phyloP scores from a whole-genome alignment of 2,113 vertebrate species.

The Taurulus bubalis region DNA sequence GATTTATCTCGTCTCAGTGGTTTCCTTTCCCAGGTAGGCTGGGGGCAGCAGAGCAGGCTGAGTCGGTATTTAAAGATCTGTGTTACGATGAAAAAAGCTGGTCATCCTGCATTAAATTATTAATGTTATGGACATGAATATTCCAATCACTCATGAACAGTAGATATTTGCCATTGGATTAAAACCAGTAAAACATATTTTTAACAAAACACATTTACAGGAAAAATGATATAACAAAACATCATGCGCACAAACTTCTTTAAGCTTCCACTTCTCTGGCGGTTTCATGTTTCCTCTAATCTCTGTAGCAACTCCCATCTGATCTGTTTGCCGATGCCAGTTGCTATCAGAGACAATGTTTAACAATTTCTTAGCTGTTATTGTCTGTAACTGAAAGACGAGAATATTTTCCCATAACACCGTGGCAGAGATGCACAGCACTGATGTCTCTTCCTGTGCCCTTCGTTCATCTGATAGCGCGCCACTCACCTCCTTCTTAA shows the following conservation, averaged over 20 bases:
- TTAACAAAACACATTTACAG: not conserved
- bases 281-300: constrained; percentile 62
- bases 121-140: not conserved
- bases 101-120: not conserved
- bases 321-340: constrained; percentile 71
- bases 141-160: not conserved
- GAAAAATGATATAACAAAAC: not conserved
- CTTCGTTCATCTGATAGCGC: constrained; percentile 63
- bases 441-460: constrained; percentile 74
- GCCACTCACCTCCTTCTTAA: constrained; percentile 34
- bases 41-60: not conserved
- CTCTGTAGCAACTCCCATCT: constrained; percentile 54
- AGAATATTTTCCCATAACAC: constrained; percentile 82
- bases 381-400: constrained; percentile 75
- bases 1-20: constrained; percentile 61
- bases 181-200: not conserved
- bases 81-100: not conserved
- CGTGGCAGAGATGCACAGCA: constrained; percentile 64
- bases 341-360: constrained; percentile 75
- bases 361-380: constrained; percentile 78
- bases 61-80: constrained; percentile 11
- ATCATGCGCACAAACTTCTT: not conserved
- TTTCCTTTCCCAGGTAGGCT: constrained; percentile 26
- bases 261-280: not conserved
- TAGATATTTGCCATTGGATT: not conserved